Base-by-base conservation (phyloP, 2,113 vertebrate genomes). In the Pungitius pungitius region DNA sequence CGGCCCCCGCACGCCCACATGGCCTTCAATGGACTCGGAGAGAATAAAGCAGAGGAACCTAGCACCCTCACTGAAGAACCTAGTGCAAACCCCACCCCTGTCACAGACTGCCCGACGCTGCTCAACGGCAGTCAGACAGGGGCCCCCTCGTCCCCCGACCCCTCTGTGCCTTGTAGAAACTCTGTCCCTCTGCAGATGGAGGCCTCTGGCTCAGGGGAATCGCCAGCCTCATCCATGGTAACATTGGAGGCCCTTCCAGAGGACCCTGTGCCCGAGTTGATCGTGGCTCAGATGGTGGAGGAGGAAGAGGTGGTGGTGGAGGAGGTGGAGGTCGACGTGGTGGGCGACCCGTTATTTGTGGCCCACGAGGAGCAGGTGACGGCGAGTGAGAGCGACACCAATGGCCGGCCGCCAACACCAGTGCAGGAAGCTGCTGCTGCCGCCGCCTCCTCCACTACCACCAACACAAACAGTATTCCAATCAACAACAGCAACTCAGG, bases 101-200 rank as follows among this genome's bases (percentile, higher is more conserved):
- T 86, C 33, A 86, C 89, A 76, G 92, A 90, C 87, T 94, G 87
- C 87, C 90, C 91, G 0, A 75, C 92, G 81, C 91, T 96, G 93
- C 93, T 93, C 78, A 96, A 94, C n/a, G 95, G 94, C 83, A 95
- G 93, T 89, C 96, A 96, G 90, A 92, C 90, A 42, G 94, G 93
- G 87, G 87, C 88, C 67, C 91, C 93, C 79, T 87, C 95, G 85
- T 90, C 91, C 85, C 90, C 96, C 83, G 95, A 96, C 93, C 95
- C 95, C 89, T 88, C 94, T 83, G 97, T 99, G 97, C 98, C 96
- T 98, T 99, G 95, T 96, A 96, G 92, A 93, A 94, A 95, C 93
- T 95, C 94, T 87, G 91, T 94, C 74, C 85, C 86, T 83, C 95
- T 93, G 91, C 95, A 94, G 92, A 89, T 92, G 47, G 92, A 87